Percentiles rank a stretch among this genome's conserved stretches.
Conservation (phyloP, 2,113 vertebrate species). For the Eulacestoma nigropectus region DNA sequence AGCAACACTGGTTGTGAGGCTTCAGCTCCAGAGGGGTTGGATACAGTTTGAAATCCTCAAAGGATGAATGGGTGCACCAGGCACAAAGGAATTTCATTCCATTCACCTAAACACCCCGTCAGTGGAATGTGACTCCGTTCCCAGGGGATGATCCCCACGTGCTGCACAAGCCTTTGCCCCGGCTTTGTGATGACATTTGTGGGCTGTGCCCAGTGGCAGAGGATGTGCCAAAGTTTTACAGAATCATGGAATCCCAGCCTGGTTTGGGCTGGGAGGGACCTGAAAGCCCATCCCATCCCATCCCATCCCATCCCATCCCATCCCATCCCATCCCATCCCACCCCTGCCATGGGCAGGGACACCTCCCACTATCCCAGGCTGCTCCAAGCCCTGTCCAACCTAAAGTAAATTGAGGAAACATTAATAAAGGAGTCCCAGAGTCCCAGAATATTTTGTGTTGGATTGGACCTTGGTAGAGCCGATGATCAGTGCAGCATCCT, state of each 20-base stretch:
- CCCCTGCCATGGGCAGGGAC: not conserved
- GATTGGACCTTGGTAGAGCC: not conserved
- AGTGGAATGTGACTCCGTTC: fast-evolving
- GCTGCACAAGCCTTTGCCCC: fast-evolving
- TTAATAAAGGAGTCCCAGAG: not conserved
- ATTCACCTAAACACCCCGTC: not conserved
- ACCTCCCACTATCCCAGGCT: fast-evolving
- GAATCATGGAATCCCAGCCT: fast-evolving
- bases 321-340: fast-evolving
- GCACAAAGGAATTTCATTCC: fast-evolving
- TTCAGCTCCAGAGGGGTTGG: not conserved
- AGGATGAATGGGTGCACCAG: fast-evolving
- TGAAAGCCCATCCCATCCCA: fast-evolving
- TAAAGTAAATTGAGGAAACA: not conserved
- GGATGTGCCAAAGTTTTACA: not conserved
- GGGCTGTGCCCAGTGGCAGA: too few relatives aligned
- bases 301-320: too few relatives aligned
- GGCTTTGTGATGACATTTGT: fast-evolving
- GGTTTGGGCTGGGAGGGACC: not conserved
- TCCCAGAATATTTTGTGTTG: not conserved
- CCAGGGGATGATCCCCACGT: fast-evolving
- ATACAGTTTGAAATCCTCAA: not conserved
- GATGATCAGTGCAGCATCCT: not conserved
- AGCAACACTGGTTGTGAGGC: fast-evolving
- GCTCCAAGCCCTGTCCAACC: not conserved